Evolutionary conservation across 2,888 invertebrate species (phyloP).

Genomic region (Alviniconcha strummeri): DNA sequence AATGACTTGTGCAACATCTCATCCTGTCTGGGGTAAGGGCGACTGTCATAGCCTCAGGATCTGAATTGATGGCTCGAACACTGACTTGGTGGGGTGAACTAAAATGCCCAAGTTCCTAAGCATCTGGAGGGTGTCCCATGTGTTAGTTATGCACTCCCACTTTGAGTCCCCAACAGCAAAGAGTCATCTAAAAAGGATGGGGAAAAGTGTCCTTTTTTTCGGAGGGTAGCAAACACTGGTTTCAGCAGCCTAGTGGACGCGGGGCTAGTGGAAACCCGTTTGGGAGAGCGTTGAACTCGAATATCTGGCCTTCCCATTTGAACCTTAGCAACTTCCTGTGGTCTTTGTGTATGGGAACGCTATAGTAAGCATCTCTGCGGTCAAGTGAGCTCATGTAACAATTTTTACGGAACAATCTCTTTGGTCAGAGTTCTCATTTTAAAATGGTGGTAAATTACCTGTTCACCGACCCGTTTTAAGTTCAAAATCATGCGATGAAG

Average conservation of each 20-base stretch:
- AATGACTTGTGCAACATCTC: background rate
- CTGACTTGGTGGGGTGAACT: constrained; percentile 7
- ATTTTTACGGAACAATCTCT: background rate
- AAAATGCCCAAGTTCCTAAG: background rate
- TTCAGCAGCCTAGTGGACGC: background rate
- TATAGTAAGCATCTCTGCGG: background rate
- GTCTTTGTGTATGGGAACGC: background rate
- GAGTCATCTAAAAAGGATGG: background rate
- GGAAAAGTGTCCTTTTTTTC: background rate
- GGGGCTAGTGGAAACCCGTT: background rate
- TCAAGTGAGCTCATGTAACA: background rate
- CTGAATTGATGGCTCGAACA: background rate
- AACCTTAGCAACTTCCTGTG: background rate
- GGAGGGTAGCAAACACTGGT: background rate
- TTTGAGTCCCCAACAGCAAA: background rate
- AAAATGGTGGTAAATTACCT: background rate
- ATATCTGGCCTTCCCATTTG: background rate
- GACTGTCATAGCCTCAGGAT: background rate
- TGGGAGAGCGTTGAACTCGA: background rate
- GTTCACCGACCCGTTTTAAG: background rate
- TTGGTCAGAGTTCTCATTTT: background rate
- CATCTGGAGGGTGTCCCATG: background rate
- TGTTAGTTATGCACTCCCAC: background rate
- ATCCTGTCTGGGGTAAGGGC: background rate
- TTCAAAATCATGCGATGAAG: background rate